phyloP scores from a whole-genome alignment of 2,888 invertebrate species.

The Lepidonotus clava region DNA sequence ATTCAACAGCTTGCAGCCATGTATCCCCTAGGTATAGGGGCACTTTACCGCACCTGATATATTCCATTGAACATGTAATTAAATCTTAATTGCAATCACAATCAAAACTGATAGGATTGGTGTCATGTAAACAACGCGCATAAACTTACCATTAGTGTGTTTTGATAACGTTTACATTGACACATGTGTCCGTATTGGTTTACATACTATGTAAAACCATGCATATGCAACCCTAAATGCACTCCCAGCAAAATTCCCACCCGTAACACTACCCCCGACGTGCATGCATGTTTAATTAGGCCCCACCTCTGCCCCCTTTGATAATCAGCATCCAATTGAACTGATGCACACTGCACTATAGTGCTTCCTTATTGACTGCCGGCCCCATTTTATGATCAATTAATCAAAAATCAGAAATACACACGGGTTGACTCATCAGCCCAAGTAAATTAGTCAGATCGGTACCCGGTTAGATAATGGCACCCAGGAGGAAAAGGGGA shows the following conservation, averaged over 20 bases:
- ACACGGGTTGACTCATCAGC: neutral
- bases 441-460: neutral
- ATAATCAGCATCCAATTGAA: neutral
- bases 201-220: neutral
- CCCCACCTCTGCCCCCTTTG: neutral
- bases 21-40: no score
- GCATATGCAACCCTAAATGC: neutral
- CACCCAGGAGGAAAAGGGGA: neutral
- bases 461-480: neutral
- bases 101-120: neutral
- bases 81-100: neutral
- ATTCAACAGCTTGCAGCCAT: no score
- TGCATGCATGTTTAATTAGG: neutral
- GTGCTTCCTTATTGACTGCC: neutral
- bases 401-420: neutral
- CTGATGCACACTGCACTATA: no score
- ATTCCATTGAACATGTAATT: neutral
- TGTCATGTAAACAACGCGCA: neutral
- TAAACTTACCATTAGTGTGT: neutral
- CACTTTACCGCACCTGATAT: no score
- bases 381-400: neutral
- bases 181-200: no score
- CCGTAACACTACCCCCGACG: neutral
- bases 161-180: no score
- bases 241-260: neutral